These are phyloP conservation scores for Drosophila prolongata DNA, from an alignment of 2,888 invertebrate genomes.

Conservation along the genomic window DNA sequence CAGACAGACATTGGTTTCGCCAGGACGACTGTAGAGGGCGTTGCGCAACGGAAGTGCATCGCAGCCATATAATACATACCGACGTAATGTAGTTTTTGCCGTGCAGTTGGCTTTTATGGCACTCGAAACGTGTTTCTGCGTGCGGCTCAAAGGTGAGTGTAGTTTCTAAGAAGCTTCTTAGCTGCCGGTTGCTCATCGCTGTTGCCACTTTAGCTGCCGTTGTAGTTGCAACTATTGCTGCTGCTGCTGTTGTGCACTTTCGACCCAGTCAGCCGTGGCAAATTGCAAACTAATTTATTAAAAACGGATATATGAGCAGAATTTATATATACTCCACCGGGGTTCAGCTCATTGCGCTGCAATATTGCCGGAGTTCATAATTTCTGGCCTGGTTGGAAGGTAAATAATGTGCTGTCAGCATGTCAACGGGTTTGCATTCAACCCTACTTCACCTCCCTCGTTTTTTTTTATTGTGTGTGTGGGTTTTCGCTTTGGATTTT, in stretches of 20 bases:
- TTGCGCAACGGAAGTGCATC: conserved; percentile 66
- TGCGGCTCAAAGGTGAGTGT: conserved; percentile 31
- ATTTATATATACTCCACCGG: conserved; percentile 23
- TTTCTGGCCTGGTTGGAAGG: conserved; percentile 21
- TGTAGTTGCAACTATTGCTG: conserved; percentile 32
- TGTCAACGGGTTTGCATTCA: conserved; percentile 38
- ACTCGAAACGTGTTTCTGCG: conserved; percentile 35
- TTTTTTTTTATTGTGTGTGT: conserved; percentile 28
- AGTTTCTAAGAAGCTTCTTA: conserved; percentile 2
- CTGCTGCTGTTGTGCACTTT: conserved; percentile 6
- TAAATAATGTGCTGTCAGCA: conserved; percentile 59
- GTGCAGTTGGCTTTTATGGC: conserved; percentile 42
- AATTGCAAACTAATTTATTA: conserved; percentile 60
- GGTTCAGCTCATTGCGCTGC: conserved; percentile 37
- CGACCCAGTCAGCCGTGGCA: conserved; percentile 43
- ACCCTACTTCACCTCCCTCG: background rate
- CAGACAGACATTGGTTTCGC: conserved; percentile 40
- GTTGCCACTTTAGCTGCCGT: conserved; percentile 23
- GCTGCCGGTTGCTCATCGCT: conserved; percentile 10
- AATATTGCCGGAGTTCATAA: conserved; percentile 45
- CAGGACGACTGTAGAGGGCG: conserved; percentile 43
- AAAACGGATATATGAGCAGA: conserved; percentile 50
- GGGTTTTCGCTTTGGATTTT: conserved; percentile 23
- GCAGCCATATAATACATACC: conserved; percentile 38
- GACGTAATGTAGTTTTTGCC: conserved; percentile 14